Evolutionary conservation across 2,797 vertebrate species (phyloP), one percentile per base, ranked within the genome.

Genomic region (Leuciscus waleckii): DNA sequence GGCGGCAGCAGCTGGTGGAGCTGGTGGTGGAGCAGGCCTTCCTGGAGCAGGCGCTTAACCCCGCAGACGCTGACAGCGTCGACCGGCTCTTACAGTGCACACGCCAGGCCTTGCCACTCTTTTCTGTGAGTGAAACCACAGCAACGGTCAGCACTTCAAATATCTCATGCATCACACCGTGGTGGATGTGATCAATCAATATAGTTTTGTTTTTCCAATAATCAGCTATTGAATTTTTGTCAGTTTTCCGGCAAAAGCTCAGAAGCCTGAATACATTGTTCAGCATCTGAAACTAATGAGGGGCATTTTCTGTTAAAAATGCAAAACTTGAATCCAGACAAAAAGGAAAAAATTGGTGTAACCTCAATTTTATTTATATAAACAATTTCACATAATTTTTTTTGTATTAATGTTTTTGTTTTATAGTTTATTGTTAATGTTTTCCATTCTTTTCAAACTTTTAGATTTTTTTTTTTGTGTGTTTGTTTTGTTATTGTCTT

Each of bases 41-140:
- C 90, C 93, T 99, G 87, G 97, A 99, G 23, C 98, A 99, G 87
- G 97, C 96, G 0, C 97, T 99, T 41, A 99, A 99, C 90, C 97
- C 98, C 0, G 93, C 96, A 0, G 98, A 99, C 79, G 95, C 97
- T 0, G 98, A 99, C 87, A 97, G 96, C 0, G 98, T 99, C 89
- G 98, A 99, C 90, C 95, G 98, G 35, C 96, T 99, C 41, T 91
- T 99, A 39, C 98, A 99, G 94, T 99, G 98, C 87, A 99, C 98
- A 0, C 96, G 98, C 23, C 98, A 99, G 93, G 98, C 98, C 0
- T 94, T 99, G 46, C 98, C 98, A 0, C 95, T 99, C 37, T 99
- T 99, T 93, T 99, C 98, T 0, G 98, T 99, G 91, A 90, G 97
- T 93, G 46, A 54, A 46, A n/a, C 29, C 14, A 71, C 29, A 37